phyloP scores from a whole-genome alignment of 1,140 invertebrate species.

The Euura lappo region DNA sequence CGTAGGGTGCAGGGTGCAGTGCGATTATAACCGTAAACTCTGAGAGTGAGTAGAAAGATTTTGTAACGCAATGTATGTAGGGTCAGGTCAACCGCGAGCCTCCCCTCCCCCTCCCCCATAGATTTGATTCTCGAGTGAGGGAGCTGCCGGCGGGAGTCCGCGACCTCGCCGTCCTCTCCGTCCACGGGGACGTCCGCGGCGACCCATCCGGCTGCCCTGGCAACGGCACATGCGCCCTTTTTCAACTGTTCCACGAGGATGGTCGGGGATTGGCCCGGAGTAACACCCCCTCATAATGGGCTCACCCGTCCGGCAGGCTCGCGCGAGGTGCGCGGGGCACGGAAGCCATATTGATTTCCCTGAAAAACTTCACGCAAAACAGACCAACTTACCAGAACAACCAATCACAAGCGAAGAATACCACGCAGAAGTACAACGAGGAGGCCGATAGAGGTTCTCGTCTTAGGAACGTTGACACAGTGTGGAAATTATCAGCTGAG shows the following conservation, averaged over 20 bases:
- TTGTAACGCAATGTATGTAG: background rate
- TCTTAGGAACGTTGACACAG: no score
- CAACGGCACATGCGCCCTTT: constrained; percentile 61
- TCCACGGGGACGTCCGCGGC: constrained; percentile 17
- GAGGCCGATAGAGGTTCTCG: no score
- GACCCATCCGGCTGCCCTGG: constrained; percentile 58
- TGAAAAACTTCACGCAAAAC: no score
- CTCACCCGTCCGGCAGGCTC: constrained; percentile 55
- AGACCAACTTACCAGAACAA: no score
- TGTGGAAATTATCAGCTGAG: no score
- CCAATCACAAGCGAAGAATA: no score
- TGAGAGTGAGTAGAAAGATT: background rate
- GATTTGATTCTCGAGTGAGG: background rate
- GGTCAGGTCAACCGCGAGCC: background rate
- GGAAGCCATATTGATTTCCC: constrained; percentile 64
- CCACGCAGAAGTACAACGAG: no score
- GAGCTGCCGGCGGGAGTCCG: background rate
- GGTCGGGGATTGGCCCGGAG: constrained; percentile 61
- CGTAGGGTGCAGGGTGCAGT: no score
- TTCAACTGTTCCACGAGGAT: constrained; percentile 47
- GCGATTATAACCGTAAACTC: no score
- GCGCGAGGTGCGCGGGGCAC: constrained; percentile 54
- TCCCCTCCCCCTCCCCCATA: background rate
- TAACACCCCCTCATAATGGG: constrained; percentile 63
- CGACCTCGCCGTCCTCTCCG: background rate